phyloP scores from a whole-genome alignment of 2,113 vertebrate species.

The Pangasianodon hypophthalmus region DNA sequence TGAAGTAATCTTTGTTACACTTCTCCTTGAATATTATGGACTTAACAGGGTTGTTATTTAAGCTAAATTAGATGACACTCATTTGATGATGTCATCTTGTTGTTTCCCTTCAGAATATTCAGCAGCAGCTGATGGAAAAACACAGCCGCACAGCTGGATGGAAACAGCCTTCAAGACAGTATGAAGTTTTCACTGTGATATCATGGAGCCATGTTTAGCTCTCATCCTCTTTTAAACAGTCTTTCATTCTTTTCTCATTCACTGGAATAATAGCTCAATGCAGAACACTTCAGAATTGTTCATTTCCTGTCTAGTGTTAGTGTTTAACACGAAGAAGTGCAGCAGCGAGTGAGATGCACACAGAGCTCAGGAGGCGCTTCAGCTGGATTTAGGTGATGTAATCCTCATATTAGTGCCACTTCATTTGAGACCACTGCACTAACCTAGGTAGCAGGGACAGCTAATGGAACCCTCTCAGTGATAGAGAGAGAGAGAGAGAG shows the following conservation, averaged over 20 bases:
- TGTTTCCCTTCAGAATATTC: neutral
- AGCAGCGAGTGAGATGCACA: neutral
- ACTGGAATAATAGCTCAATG: neutral
- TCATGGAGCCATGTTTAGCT: neutral
- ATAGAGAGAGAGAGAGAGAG: neutral
- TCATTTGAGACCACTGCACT: slow-evolving; percentile 74
- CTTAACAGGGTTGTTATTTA: neutral
- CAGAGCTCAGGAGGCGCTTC: slow-evolving; percentile 59
- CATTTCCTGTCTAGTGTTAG: neutral
- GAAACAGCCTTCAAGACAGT: neutral
- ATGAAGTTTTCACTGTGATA: neutral
- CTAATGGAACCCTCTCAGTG: slow-evolving; percentile 75
- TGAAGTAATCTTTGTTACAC: neutral
- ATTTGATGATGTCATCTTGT: neutral
- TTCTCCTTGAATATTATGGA: neutral
- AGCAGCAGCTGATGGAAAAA: neutral
- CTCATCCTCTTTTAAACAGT: neutral
- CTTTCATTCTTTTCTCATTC: neutral
- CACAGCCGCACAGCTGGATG: neutral
- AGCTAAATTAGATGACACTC: neutral
- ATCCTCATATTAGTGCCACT: slow-evolving; percentile 81
- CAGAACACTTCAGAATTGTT: neutral
- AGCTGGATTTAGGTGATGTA: slow-evolving; percentile 76
- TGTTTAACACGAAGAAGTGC: neutral
- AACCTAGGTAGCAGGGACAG: slow-evolving; percentile 79